Percentiles rank a stretch among this genome's conserved stretches.
Evolutionary conservation across 2,888 invertebrate genomes (phyloP).

Genomic region (Watsonalla cultraria): DNA sequence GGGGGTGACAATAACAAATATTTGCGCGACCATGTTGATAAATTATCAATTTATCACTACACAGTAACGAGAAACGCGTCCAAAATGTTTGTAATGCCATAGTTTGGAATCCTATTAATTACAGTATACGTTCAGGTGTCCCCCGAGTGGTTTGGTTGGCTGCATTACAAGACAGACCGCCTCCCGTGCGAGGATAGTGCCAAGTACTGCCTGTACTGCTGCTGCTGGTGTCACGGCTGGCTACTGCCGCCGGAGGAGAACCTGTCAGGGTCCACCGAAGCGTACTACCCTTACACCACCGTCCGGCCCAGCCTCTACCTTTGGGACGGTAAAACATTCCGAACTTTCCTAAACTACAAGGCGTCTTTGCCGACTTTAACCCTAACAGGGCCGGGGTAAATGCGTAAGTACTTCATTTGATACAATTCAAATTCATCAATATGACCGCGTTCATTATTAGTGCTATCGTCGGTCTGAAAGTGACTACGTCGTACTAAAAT

Average conservation of each 20-base stretch:
- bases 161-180: slow-evolving; percentile 90
- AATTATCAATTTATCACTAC: no score
- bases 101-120: no score
- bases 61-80: no score
- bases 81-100: no score
- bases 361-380: neutral
- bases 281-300: slow-evolving; percentile 55
- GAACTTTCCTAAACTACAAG: neutral
- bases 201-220: slow-evolving; percentile 39
- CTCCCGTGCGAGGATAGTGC: slow-evolving; percentile 50
- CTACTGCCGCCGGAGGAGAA: slow-evolving; percentile 49
- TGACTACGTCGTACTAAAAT: no score
- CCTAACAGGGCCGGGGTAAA: no score
- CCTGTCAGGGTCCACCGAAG: slow-evolving; percentile 34
- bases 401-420: no score
- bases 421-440: no score
- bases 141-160: slow-evolving; percentile 98
- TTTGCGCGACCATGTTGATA: no score
- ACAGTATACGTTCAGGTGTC: slow-evolving; percentile 88
- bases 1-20: no score
- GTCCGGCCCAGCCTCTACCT: slow-evolving; percentile 25
- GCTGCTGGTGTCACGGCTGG: slow-evolving; percentile 40
- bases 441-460: no score
- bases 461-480: no score
- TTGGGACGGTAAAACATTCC: slow-evolving; percentile 51